These are phyloP conservation scores for Iphiclides podalirius DNA, from an alignment of 2,888 invertebrate genomes.

Conservation along the genomic window DNA sequence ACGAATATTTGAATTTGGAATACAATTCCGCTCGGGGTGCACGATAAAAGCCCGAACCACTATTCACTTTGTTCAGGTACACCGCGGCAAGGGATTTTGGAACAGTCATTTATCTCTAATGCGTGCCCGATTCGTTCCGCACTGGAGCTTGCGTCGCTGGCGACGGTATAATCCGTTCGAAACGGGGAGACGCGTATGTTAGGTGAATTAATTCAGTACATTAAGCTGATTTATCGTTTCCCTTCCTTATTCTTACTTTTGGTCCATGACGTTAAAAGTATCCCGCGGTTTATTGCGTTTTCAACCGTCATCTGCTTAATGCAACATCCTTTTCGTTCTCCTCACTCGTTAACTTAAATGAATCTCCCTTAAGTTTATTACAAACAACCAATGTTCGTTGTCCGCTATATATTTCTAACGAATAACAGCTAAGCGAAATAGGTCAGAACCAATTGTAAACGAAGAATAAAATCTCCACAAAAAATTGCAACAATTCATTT, in stretches of 20 bases:
- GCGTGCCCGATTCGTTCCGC: constrained; percentile 3
- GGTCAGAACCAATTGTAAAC: too few species aligned
- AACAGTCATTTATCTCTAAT: neutral
- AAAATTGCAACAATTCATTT: too few species aligned
- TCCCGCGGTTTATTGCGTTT: neutral
- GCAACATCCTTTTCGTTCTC: too few species aligned
- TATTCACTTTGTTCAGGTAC: neutral
- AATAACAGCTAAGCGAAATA: too few species aligned
- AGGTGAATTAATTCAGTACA: neutral
- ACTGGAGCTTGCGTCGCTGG: neutral
- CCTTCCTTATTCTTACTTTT: neutral
- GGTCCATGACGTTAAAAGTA: neutral
- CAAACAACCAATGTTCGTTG: constrained; percentile 11
- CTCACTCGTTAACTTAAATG: neutral
- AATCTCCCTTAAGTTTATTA: too few species aligned
- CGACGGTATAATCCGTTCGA: neutral
- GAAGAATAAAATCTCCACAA: too few species aligned
- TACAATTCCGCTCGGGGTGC: too few species aligned
- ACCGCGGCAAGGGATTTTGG: neutral
- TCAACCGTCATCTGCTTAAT: too few species aligned
- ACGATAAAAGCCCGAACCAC: too few species aligned
- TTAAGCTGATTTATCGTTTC: neutral
- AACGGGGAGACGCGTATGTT: neutral
- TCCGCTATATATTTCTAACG: neutral
- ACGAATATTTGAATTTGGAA: too few species aligned